Base-by-base conservation (phyloP, 2,797 vertebrate species). In the Eutrigla gurnardus region DNA sequence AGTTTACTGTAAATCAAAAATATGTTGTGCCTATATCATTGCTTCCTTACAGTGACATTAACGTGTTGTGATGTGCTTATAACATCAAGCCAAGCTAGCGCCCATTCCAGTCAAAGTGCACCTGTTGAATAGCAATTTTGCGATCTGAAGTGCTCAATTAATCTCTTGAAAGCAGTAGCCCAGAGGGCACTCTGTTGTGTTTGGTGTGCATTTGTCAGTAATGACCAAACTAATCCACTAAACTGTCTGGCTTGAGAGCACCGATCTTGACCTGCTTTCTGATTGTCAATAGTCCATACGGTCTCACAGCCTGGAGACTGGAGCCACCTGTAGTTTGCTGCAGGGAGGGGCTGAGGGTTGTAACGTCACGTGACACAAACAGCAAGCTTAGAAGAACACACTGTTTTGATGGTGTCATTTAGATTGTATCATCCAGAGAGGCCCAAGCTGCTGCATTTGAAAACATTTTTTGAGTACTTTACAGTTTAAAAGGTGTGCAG, bases 241-340 rank as follows among this genome's bases (percentile, higher is more conserved):
- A 86, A 91, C 81, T 85, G 84, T 82, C 55, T 83, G 84, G 77
- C 84, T 91, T 76, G 58, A 80, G 60, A 84, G 71, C n/a, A 14
- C 66, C 67, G 85, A 78, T 89, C 83, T 87, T 90, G 86, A 92
- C 86, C 88, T 90, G 83, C 78, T 92, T 91, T 86, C 81, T 85
- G 77, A 81, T 69, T 91, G 87, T 87, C 82, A 85, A 62, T 40
- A 39, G 50, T 84, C 80, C 83, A 70, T 8, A 11, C 53, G 52
- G 78, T 73, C 77, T 77, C 33, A 15, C 61, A 50, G 70, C 66
- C 65, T 49, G 77, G 70, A 79, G 50, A 69, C 71, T 74, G 3
- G 11, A 73, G 63, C 75, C 62, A 82, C 77, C 77, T 86, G 71
- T 81, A 70, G 80, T 77, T 74, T 78, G 25, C 62, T 73, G 59